Conservation (phyloP, 2,113 vertebrate genomes). For the Misgurnus anguillicaudatus region DNA sequence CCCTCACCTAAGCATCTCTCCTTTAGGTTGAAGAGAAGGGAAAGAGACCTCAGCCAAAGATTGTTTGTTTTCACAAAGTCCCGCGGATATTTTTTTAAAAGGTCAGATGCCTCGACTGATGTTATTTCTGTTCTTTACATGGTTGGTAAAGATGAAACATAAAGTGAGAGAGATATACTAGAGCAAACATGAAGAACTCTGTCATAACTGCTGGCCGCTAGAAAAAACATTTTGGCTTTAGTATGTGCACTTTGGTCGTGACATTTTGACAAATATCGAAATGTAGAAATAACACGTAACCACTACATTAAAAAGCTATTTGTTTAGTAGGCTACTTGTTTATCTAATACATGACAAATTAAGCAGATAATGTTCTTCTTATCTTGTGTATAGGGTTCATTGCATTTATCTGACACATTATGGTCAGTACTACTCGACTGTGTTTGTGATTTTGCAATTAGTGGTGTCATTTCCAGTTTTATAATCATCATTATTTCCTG, state of each 20-base stretch:
- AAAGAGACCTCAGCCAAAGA: conserved; percentile 34
- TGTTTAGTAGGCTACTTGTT: background rate
- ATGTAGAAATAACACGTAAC: conserved; percentile 1
- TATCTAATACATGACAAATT: conserved; percentile 8
- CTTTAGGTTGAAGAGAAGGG: conserved; percentile 34
- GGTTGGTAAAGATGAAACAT: conserved; percentile 30
- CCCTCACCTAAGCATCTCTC: background rate
- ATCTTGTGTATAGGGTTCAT: background rate
- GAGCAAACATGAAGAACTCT: conserved; percentile 11
- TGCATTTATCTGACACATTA: background rate
- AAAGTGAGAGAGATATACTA: conserved; percentile 3
- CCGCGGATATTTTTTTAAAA: conserved; percentile 47
- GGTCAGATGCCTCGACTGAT: conserved; percentile 42
- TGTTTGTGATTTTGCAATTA: background rate
- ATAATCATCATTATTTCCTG: background rate
- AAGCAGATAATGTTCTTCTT: conserved; percentile 19
- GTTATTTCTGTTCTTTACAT: conserved; percentile 46
- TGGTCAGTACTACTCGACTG: background rate
- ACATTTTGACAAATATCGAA: conserved; percentile 9
- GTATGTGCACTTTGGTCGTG: conserved; percentile 10
- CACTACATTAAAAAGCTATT: background rate
- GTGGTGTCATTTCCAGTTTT: background rate
- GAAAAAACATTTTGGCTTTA: background rate
- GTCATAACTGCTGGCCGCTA: background rate
- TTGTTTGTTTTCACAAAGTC: conserved; percentile 45